Evolutionary conservation across 2,888 invertebrate genomes (phyloP), one percentile per base, ranked within the genome.

Genomic region (Leptodirus hochenwartii): DNA sequence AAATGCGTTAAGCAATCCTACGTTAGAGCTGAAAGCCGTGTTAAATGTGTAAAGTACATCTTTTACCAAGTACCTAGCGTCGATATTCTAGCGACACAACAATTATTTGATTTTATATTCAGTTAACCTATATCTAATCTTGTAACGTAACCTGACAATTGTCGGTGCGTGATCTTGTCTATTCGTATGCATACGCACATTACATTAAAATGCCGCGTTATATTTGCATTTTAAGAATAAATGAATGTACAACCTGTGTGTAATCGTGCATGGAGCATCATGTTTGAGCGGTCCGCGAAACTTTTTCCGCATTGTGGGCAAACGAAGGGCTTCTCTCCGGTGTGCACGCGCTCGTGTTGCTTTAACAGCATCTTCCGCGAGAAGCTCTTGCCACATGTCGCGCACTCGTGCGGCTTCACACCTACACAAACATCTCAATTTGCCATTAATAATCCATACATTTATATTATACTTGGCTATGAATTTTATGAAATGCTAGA

Each of bases 321-420:
- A 28, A 73, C 69, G 53, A 80, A 81, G 0, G 81, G 82, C 35
- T 79, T 65, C 52, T 80, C 80, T 2, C 81, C 81, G 3, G 74
- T 80, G 47, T 82, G 82, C 2, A 79, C 81, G 13, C 82, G 62
- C 49, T 78, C 68, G 47, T 82, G 82, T 48, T 82, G 82, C 47
- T 80, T 79, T 33, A 84, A 54, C 1, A 84, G 56, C 81, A 82
- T 82, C 57, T 82, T 82, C 16, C 82, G 61, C 1, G 80, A 79
- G 49, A 81, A 81, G n/a, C 75, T 68, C 47, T 81, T 81, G 23
- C 77, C 77, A 44, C 81, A 82, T 35, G 75, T 69, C 3, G 60
- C 62, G 45, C 80, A 80, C 31, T 71, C 70, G 48, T 80, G 80
- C 0, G 80, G 80, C 43, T 80, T 80, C 2, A 79, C 64, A 8